These are phyloP conservation scores for Drosophila miranda DNA, from an alignment of 1,140 invertebrate species.

Conservation along the genomic window DNA sequence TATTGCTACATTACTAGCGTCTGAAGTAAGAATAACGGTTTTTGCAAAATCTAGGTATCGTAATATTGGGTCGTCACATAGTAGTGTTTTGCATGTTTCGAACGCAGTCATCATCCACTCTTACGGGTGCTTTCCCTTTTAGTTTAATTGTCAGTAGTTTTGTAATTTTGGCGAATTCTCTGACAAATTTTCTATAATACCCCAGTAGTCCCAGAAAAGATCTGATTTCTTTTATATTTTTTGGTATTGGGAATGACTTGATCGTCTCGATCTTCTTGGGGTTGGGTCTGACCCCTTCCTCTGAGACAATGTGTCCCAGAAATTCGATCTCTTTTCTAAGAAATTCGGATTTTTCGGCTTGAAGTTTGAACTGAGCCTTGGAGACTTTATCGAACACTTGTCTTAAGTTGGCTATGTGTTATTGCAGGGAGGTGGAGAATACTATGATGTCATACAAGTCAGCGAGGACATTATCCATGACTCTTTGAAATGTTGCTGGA, in stretches of 20 bases:
- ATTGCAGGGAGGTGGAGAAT: constrained; percentile 41
- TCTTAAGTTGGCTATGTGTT: constrained; percentile 49
- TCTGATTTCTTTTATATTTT: constrained; percentile 51
- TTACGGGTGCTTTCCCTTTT: not conserved
- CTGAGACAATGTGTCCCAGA: constrained; percentile 69
- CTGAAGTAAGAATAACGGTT: too few species aligned
- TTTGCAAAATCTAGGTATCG: too few species aligned
- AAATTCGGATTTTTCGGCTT: constrained; percentile 18
- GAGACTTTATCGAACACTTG: constrained; percentile 24
- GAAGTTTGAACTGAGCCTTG: constrained; percentile 16
- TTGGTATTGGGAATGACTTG: constrained; percentile 47
- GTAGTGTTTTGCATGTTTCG: constrained; percentile 13
- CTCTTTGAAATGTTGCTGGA: constrained; percentile 6
- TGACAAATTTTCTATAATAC: constrained; percentile 46
- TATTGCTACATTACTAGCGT: too few species aligned
- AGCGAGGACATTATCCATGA: constrained; percentile 18
- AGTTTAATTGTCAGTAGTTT: constrained; percentile 12
- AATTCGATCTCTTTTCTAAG: constrained; percentile 26
- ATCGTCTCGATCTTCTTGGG: constrained; percentile 38
- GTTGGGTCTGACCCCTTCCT: constrained; percentile 47
- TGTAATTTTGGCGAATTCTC: constrained; percentile 42
- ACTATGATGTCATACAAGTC: constrained; percentile 48
- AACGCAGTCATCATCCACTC: not conserved
- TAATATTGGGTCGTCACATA: too few species aligned
- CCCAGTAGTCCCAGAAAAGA: constrained; percentile 44